Evolutionary conservation across 2,113 vertebrate species (phyloP), one percentile per base, ranked within the genome.

Genomic region (Calcarius ornatus): DNA sequence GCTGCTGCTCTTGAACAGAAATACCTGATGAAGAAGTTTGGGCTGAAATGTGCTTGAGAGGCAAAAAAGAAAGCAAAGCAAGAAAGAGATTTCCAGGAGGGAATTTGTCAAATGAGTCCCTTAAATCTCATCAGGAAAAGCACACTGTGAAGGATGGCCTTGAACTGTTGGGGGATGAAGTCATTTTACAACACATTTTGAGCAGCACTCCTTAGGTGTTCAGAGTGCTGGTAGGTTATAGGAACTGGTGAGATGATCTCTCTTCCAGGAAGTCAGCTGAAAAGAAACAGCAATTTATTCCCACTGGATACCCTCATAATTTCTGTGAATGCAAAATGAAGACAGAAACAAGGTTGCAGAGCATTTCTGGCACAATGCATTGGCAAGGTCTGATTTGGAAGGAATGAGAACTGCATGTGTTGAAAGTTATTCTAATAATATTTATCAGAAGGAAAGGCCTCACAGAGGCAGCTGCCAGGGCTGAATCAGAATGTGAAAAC

Each of bases 401-500:
- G 43, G 47, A 78, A 68, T 47, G 65, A 76, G 78, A 94, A 78
- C 51, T 50, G 60, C 65, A 5, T 71, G 59, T 65, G 75, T 85
- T 94, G 87, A 72, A 76, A 89, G 88, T 53, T 87, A 53, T 72
- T 88, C 60, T 45, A 88, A 95, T 91, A 95, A 95, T 94, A 94
- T 96, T 96, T 96, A 97, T 81, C 78, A 78, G 83, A 71, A 75
- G 73, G 68, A 84, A 92, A 84, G 85, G 13, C 33, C 28, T 72
- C 42, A 31, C 60, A 73, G 81, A 90, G 71, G 85, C 81, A 79
- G 73, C 75, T 96, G 82, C 92, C 91, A 91, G n/a, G 50, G 57
- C 69, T 94, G 83, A 80, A 92, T 89, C 80, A 70, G 80, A 94
- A 76, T n/a, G 73, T 93, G 83, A 93, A 83, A 94, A 90, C 95